phyloP scores from a whole-genome alignment of 2,888 invertebrate genomes.

The Drosophila melanosoma region DNA sequence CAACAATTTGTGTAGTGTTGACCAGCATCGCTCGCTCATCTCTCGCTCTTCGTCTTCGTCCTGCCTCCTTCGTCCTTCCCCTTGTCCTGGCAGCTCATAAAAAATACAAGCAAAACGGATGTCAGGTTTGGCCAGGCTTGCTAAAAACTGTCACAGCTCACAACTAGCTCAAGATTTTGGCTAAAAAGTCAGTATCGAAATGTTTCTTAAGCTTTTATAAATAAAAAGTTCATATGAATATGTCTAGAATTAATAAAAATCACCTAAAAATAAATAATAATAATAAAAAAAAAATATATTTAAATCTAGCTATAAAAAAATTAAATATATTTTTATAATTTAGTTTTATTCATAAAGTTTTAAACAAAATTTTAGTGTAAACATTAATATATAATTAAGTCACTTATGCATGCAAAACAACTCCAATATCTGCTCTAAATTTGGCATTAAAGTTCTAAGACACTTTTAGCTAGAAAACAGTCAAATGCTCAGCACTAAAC shows the following conservation, averaged over 20 bases:
- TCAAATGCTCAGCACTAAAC: constrained; percentile 43
- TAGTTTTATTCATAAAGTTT: too few species aligned
- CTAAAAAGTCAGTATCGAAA: not conserved
- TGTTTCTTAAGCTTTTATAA: too few species aligned
- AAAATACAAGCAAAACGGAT: constrained; percentile 70
- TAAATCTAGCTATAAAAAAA: too few species aligned
- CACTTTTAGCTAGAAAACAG: constrained; percentile 37
- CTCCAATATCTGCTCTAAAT: not conserved
- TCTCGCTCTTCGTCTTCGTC: not conserved
- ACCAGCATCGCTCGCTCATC: constrained; percentile 52
- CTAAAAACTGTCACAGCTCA: not conserved
- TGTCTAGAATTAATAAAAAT: too few species aligned
- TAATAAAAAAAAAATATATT: too few species aligned
- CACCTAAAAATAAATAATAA: too few species aligned
- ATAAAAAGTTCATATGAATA: too few species aligned
- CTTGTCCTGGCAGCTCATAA: constrained; percentile 68
- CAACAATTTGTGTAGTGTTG: constrained; percentile 77
- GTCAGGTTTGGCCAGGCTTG: constrained; percentile 41
- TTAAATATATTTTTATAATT: too few species aligned
- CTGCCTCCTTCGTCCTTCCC: not conserved
- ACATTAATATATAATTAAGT: not conserved
- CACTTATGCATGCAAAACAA: not conserved
- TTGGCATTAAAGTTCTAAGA: not conserved
- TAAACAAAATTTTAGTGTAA: not conserved
- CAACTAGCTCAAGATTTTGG: constrained; percentile 1